Base-by-base conservation (phyloP, 2,797 vertebrate species). In the Gouania willdenowi region DNA sequence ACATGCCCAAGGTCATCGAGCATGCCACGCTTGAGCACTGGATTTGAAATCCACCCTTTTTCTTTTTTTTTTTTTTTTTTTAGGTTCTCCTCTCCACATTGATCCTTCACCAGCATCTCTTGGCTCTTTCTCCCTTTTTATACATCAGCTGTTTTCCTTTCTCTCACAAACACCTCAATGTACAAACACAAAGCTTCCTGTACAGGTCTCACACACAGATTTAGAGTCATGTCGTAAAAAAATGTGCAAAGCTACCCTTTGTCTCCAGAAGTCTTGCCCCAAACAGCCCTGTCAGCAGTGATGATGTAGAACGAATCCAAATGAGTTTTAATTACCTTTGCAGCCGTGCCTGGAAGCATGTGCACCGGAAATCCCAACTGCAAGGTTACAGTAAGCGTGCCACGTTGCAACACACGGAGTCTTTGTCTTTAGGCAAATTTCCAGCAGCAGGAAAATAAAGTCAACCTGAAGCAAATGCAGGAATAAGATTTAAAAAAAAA, bases 1-100 rank as follows among this genome's bases (percentile, higher is more conserved):
- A 89, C 86, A 68, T 71, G 80, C 82, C 83, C 89, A 89, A 90
- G 89, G 89, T 89, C 87, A 88, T 86, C 77, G 86, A 84, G 83
- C 82, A 59, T 66, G 61, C 76, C 68, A 63, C 70, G 80, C 78
- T 85, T 59, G 23, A 83, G 74, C 52, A 10, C 76, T 79, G 75
- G 72, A 78, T 87, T 81, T 87, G 78, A 87, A 87, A 89, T 77
- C 75, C 59, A 75, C 83, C 68, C 60, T 79, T 70, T 75, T 62
- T 62, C 44, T 41, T n/a, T n/a, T n/a, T 14, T 14, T 14, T 63
- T 55, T 66, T 45, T 48, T 24, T 58, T 57, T 57, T 75, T 49
- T 35, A 8, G 29, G 11, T 43, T 66, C 61, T 51, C 36, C 51
- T 26, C 16, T 23, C 49, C 10, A 17, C 32, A 2, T 12, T 35